Evolutionary conservation across 2,797 vertebrate species (phyloP).

Genomic region (Arctocebus calabarensis): DNA sequence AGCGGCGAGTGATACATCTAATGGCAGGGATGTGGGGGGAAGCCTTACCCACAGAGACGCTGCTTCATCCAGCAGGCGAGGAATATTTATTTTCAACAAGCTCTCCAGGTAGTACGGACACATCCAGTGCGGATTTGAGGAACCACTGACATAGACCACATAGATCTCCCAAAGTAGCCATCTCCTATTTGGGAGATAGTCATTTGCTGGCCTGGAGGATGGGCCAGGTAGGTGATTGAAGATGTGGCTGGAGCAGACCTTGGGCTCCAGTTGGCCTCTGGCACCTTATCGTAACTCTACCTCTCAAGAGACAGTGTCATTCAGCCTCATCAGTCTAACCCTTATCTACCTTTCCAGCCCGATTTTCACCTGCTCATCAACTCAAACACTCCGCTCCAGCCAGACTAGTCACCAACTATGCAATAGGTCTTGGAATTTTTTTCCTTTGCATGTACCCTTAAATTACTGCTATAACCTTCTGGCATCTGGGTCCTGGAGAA

Average conservation of each 20-base stretch:
- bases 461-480: constrained; percentile 21
- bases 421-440: background rate
- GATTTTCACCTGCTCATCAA: background rate
- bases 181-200: background rate
- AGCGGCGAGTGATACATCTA: background rate
- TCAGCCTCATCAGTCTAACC: background rate
- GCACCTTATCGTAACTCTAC: background rate
- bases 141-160: background rate
- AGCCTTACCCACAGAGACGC: background rate
- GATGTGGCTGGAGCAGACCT: background rate
- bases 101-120: background rate
- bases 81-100: background rate
- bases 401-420: background rate
- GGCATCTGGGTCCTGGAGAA: background rate
- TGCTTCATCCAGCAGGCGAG: constrained; percentile 6
- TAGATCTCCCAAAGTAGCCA: background rate
- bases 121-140: background rate
- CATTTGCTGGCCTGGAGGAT: background rate
- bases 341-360: background rate
- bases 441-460: background rate
- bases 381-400: background rate
- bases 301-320: background rate
- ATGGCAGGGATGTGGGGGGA: background rate
- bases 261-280: background rate
- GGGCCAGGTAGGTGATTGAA: background rate